A percentile compares a stretch with the other conserved stretches of the same genome.
Conservation (phyloP, 2,113 vertebrate species). For the Plestiodon gilberti region DNA sequence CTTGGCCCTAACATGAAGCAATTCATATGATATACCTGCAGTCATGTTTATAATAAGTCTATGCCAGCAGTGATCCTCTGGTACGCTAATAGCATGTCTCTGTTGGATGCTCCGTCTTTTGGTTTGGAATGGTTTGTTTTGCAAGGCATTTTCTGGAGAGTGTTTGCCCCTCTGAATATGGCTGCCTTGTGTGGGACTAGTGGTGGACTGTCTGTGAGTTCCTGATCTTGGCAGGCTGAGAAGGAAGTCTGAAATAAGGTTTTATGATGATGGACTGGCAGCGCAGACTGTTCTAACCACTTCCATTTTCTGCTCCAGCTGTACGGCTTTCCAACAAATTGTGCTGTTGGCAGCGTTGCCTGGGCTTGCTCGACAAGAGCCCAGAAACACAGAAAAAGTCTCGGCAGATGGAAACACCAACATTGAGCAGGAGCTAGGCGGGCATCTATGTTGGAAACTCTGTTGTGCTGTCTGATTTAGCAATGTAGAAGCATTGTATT, state of each 20-base stretch:
- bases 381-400: constrained; percentile 35
- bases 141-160: neutral
- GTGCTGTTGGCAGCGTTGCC: constrained; percentile 47
- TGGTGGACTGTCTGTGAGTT: constrained; percentile 2
- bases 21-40: neutral
- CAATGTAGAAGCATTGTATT: neutral
- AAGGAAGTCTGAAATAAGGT: neutral
- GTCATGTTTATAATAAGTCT: neutral
- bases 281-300: constrained; percentile 12
- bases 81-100: neutral
- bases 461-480: constrained; percentile 45
- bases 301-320: constrained; percentile 39
- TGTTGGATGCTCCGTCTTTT: neutral
- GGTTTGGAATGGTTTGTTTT: constrained; percentile 9
- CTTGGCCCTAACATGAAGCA: neutral
- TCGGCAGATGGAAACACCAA: constrained; percentile 27
- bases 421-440: constrained; percentile 37
- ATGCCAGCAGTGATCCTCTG: neutral
- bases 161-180: neutral
- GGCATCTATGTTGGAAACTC: constrained; percentile 31
- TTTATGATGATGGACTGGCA: constrained; percentile 20
- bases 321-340: constrained; percentile 41
- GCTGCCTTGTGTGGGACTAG: neutral
- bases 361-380: neutral
- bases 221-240: neutral